Evolutionary conservation across 2,888 invertebrate species (phyloP).

Genomic region (Lasioglossum lativentre): DNA sequence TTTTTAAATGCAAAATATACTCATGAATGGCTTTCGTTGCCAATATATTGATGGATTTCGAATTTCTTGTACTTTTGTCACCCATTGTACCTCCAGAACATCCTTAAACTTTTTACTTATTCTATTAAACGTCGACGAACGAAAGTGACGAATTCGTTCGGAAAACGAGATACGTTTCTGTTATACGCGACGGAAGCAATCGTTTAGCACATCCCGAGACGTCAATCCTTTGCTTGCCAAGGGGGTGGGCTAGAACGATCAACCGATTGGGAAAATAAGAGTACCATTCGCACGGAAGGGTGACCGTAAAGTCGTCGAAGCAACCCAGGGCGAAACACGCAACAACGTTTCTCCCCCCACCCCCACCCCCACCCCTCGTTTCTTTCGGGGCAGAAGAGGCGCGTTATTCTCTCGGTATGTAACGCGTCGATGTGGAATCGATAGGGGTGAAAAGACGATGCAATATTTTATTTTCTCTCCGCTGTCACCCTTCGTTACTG

Average conservation of each 20-base stretch:
- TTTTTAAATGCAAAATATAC: too few relatives aligned
- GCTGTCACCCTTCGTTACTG: slow-evolving; percentile 52
- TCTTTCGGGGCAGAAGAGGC: not conserved
- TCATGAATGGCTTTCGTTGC: too few relatives aligned
- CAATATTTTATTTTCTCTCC: slow-evolving; percentile 43
- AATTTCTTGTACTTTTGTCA: too few relatives aligned
- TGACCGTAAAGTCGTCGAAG: not conserved
- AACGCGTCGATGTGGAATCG: slow-evolving; percentile 17
- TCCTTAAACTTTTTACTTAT: not conserved
- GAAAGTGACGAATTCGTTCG: too few relatives aligned
- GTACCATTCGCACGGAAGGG: not conserved
- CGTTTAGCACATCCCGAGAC: not conserved
- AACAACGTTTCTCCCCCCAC: slow-evolving; percentile 1
- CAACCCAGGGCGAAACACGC: not conserved
- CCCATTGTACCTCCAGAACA: too few relatives aligned
- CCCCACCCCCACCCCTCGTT: not conserved
- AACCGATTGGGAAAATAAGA: not conserved
- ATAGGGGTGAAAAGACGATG: slow-evolving; percentile 4
- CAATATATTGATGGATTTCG: too few relatives aligned
- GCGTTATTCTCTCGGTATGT: not conserved
- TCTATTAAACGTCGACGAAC: too few relatives aligned
- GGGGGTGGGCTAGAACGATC: not conserved
- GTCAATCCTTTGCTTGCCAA: not conserved
- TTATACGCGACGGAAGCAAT: not conserved
- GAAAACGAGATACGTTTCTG: not conserved